A percentile compares a stretch with the other conserved stretches of the same genome.
Conservation (phyloP, 2,113 vertebrate genomes). For the Fregetta grallaria region DNA sequence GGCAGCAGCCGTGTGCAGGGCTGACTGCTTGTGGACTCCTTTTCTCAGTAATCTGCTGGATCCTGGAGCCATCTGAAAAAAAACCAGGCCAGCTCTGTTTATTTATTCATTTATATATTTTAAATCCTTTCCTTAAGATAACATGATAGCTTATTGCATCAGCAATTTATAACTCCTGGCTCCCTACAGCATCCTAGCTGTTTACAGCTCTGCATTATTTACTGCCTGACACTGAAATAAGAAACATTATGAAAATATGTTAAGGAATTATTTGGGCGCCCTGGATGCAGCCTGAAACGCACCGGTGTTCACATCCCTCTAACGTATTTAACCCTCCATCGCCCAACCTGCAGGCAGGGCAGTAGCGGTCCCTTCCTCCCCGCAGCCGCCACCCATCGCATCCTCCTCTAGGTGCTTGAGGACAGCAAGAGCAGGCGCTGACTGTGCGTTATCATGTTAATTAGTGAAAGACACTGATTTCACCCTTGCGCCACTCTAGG, state of each 20-base stretch:
- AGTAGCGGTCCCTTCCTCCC: neutral
- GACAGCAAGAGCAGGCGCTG: neutral
- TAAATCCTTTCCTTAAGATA: slow-evolving; percentile 20
- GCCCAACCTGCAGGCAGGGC: neutral
- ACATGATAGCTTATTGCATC: slow-evolving; percentile 2
- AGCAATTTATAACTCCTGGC: neutral
- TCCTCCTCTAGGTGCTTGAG: neutral
- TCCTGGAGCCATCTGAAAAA: neutral
- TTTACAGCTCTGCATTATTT: neutral
- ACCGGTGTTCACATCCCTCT: neutral
- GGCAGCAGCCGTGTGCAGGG: neutral
- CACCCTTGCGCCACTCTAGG: neutral
- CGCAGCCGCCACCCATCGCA: fast-evolving
- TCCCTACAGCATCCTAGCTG: neutral
- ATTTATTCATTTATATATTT: neutral
- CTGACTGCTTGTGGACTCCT: neutral
- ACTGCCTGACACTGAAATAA: neutral
- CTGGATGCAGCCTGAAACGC: neutral
- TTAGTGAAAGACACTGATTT: neutral
- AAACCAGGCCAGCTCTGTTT: neutral
- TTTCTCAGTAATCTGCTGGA: neutral
- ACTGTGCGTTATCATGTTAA: neutral
- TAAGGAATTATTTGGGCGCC: neutral
- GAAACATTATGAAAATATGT: neutral
- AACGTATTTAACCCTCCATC: fast-evolving